Evolutionary conservation across 2,113 vertebrate species (phyloP).

Genomic region (Mohoua ochrocephala): DNA sequence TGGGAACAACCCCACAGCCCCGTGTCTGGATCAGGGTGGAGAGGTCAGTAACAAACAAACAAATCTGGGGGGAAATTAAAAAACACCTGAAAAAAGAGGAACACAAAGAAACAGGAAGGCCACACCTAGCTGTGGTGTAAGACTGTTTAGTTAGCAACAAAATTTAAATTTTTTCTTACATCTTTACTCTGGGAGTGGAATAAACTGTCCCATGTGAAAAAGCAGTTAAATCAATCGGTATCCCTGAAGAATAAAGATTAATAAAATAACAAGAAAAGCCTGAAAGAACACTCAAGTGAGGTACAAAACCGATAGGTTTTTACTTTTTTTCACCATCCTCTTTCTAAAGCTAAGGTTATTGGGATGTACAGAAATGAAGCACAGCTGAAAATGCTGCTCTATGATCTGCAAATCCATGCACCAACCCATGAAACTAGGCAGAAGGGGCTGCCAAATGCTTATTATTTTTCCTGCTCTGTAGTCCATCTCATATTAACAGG

Average conservation of each 20-base stretch:
- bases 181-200: background rate
- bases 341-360: background rate
- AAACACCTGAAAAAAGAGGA: background rate
- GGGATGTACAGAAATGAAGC: background rate
- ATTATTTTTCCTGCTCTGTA: background rate
- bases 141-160: background rate
- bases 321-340: background rate
- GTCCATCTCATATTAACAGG: background rate
- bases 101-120: background rate
- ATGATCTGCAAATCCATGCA: background rate
- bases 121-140: background rate
- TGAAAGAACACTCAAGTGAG: background rate
- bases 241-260: background rate
- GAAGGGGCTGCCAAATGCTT: background rate
- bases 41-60: background rate
- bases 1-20: background rate
- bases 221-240: background rate
- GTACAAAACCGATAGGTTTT: fast-evolving
- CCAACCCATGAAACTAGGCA: background rate
- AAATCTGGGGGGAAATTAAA: background rate
- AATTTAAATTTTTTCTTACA: background rate
- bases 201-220: background rate
- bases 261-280: background rate
- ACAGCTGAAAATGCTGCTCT: background rate
- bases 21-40: background rate